Conservation (phyloP, 2,888 invertebrate genomes). For the Atherix ibis region DNA sequence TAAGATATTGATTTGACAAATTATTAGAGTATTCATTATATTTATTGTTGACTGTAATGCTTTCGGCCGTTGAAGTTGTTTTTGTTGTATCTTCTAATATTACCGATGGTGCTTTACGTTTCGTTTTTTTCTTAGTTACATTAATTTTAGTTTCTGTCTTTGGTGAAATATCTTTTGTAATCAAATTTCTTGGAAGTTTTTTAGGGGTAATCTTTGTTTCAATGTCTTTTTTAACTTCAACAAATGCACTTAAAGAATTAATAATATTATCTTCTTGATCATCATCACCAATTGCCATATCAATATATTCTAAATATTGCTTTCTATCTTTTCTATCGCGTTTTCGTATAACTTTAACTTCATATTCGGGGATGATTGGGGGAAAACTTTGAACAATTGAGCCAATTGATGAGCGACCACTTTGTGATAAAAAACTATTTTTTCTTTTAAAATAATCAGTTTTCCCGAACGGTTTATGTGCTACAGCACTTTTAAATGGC, state of each 20-base stretch:
- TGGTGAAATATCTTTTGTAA: constrained; percentile 3
- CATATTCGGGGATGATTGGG: constrained; percentile 16
- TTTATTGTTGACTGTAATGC: no score
- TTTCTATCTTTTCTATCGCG: constrained; percentile 15
- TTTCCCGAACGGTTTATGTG: not conserved
- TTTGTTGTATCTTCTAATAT: constrained; percentile 8
- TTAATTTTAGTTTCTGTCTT: not conserved
- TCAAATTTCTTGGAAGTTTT: not conserved
- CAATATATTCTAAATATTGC: constrained; percentile 24
- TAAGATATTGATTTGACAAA: no score
- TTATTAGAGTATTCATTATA: no score
- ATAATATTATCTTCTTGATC: constrained; percentile 26
- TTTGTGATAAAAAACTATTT: constrained; percentile 24
- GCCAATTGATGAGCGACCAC: constrained; percentile 24
- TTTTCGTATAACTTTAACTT: constrained; percentile 10
- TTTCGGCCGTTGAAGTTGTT: not conserved
- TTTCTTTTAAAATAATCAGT: constrained; percentile 22
- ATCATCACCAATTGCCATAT: constrained; percentile 24
- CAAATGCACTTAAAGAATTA: constrained; percentile 24
- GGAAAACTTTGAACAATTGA: constrained; percentile 26
- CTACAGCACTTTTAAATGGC: not conserved
- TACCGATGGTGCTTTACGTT: constrained; percentile 9
- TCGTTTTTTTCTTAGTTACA: not conserved
- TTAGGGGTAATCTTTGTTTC: constrained; percentile 15
- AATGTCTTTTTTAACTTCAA: constrained; percentile 27